Percentiles rank a stretch among this genome's conserved stretches.
Conservation (phyloP, 2,888 invertebrate species). For the Caenorhabditis plicata region DNA sequence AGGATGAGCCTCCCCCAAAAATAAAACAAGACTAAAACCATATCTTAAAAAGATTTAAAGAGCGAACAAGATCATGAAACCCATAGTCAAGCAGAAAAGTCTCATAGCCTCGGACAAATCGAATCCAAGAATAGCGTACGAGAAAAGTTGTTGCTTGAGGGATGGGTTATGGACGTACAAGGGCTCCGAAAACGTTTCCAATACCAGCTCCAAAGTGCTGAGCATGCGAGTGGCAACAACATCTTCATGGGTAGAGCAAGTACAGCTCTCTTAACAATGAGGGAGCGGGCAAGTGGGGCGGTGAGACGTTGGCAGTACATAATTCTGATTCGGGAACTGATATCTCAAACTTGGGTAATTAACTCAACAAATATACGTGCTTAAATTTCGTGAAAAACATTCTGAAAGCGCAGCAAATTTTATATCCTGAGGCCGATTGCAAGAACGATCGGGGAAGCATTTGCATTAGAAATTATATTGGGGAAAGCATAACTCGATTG, state of each 20-base stretch:
- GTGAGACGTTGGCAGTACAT: constrained; percentile 64
- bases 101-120: constrained; percentile 98
- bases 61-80: constrained; percentile 94
- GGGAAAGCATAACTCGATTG: too few species aligned
- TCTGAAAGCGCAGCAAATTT: too few species aligned
- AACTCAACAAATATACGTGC: too few species aligned
- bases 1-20: constrained; percentile 25
- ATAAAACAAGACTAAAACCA: constrained; percentile 26
- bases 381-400: too few species aligned
- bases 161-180: constrained; percentile 95
- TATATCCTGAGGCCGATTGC: too few species aligned
- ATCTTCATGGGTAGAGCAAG: constrained; percentile 49
- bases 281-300: constrained; percentile 57
- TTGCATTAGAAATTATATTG: too few species aligned
- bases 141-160: constrained; percentile 94
- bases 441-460: too few species aligned
- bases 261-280: constrained; percentile 49
- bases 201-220: constrained; percentile 76
- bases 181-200: constrained; percentile 92
- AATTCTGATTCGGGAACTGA: constrained; percentile 28
- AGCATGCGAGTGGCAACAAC: constrained; percentile 56
- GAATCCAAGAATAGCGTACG: constrained; percentile 92
- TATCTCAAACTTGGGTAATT: constrained; percentile 33
- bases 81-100: constrained; percentile 99
- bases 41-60: constrained; percentile 73